Conservation (phyloP, 2,888 invertebrate species). For the Marasmarcha lunaedactyla region DNA sequence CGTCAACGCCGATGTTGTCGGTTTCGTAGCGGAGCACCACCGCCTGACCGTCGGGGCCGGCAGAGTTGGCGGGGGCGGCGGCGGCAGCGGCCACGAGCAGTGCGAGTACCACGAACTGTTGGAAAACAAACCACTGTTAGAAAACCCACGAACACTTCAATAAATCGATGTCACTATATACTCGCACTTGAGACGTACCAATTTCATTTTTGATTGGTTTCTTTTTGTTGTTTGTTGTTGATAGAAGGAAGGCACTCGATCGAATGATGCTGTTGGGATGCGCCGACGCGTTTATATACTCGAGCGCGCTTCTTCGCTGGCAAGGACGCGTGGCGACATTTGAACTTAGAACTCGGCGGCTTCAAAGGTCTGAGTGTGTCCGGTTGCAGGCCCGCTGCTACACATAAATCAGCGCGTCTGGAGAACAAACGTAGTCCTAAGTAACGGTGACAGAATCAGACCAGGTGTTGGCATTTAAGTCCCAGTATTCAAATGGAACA, state of each 20-base stretch:
- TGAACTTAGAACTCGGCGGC: slow-evolving; percentile 47
- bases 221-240: slow-evolving; percentile 25
- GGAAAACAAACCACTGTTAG: neutral
- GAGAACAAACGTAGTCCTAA: too few species aligned
- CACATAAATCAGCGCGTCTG: too few species aligned
- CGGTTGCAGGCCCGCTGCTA: slow-evolving; percentile 21
- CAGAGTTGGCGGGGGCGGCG: slow-evolving; percentile 23
- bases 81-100: slow-evolving; percentile 35
- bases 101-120: slow-evolving; percentile 40
- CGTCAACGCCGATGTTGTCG: slow-evolving; percentile 44
- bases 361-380: slow-evolving; percentile 25
- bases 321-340: slow-evolving; percentile 62
- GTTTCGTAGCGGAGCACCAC: slow-evolving; percentile 13
- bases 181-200: slow-evolving; percentile 58
- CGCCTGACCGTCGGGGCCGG: slow-evolving; percentile 22
- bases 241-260: slow-evolving; percentile 33
- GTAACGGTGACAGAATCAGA: too few species aligned
- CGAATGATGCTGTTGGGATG: slow-evolving; percentile 44
- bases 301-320: slow-evolving; percentile 23
- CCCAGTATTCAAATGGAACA: too few species aligned
- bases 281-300: slow-evolving; percentile 38
- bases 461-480: too few species aligned
- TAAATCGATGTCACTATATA: slow-evolving; percentile 3
- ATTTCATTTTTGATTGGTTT: slow-evolving; percentile 49
- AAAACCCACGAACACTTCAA: neutral